Evolutionary conservation across 2,797 vertebrate species (phyloP).

Genomic region (Ara ararauna): DNA sequence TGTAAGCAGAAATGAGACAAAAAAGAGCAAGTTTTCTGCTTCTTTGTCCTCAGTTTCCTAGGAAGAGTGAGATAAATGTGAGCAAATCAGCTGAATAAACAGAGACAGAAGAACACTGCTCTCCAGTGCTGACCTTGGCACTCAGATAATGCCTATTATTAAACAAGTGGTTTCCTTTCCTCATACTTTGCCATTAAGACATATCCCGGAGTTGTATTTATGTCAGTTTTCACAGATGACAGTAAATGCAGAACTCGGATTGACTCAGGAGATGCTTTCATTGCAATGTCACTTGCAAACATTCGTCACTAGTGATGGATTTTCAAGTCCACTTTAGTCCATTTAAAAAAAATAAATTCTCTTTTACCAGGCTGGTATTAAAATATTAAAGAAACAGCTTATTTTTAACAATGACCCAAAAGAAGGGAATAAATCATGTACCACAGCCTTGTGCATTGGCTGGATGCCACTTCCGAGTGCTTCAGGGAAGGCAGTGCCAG

Average conservation of each 20-base stretch:
- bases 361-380: background rate
- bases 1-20: background rate
- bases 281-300: background rate
- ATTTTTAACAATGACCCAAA: conserved; percentile 18
- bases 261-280: background rate
- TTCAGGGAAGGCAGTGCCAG: background rate
- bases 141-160: background rate
- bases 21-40: background rate
- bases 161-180: background rate
- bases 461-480: background rate
- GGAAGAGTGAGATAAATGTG: background rate
- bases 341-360: background rate
- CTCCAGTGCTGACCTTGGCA: background rate
- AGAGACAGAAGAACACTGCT: background rate
- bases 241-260: background rate
- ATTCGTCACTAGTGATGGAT: background rate
- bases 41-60: background rate
- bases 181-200: background rate
- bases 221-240: background rate
- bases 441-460: background rate
- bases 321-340: background rate
- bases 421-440: background rate
- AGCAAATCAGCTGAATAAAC: background rate
- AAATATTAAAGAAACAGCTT: conserved; percentile 17
- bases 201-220: background rate